Conservation (phyloP, 2,888 invertebrate species). For the Corbicula japonica region DNA sequence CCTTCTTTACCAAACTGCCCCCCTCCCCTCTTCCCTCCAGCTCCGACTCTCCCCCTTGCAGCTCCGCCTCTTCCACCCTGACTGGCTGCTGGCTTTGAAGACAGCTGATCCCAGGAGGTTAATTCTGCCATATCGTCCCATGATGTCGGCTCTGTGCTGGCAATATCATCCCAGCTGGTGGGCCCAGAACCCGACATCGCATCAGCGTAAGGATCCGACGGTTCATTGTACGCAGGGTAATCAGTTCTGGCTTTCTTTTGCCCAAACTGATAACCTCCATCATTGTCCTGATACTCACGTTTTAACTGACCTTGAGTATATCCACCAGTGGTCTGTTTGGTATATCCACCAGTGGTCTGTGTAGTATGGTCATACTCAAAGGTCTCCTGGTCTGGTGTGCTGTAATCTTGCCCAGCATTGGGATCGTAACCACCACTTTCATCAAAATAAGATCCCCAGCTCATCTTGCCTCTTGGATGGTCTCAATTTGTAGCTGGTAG, state of each 20-base stretch:
- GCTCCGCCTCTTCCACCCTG: neutral
- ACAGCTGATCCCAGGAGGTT: constrained; percentile 52
- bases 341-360: neutral
- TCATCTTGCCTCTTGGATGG: constrained; percentile 10
- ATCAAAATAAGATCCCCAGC: constrained; percentile 29
- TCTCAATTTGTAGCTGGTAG: constrained; percentile 16
- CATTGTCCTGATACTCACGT: neutral
- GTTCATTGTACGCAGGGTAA: neutral
- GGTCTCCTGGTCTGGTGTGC: neutral
- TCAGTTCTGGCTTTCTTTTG: neutral
- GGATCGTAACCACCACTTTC: constrained; percentile 1
- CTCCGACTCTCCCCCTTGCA: neutral
- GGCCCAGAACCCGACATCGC: constrained; percentile 10
- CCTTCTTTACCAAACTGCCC: constrained; percentile 61
- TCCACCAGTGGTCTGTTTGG: neutral
- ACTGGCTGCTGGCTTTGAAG: neutral
- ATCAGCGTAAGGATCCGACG: neutral
- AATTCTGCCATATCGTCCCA: constrained; percentile 33
- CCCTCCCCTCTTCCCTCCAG: constrained; percentile 59
- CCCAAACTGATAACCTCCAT: neutral
- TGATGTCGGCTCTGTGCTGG: neutral
- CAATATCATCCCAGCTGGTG: constrained; percentile 13
- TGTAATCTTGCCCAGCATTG: too few species aligned
- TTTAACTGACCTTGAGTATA: neutral
- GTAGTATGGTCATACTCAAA: neutral